These are phyloP conservation scores for Mylabris phalerata DNA, from an alignment of 1,140 invertebrate species.

Conservation along the genomic window DNA sequence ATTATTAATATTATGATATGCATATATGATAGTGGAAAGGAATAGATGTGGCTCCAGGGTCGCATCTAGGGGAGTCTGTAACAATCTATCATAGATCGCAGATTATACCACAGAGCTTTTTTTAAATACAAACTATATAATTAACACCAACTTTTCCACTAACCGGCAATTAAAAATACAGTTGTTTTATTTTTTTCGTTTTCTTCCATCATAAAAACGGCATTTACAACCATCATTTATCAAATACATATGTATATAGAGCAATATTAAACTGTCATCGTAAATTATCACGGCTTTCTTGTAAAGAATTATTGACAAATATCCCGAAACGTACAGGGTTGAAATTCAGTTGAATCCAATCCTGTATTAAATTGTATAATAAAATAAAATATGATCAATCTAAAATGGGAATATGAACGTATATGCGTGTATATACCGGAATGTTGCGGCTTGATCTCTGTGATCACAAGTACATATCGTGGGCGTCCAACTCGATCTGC, in stretches of 20 bases:
- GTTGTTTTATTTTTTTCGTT: background rate
- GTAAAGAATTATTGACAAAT: too few species aligned
- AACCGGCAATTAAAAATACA: slow-evolving; percentile 15
- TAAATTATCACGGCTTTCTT: too few species aligned
- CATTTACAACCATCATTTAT: too few species aligned
- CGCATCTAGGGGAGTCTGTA: slow-evolving; percentile 19
- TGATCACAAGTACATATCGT: slow-evolving; percentile 35
- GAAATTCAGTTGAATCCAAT: too few species aligned
- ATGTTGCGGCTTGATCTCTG: slow-evolving; percentile 29
- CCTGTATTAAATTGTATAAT: too few species aligned
- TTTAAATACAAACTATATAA: slow-evolving; percentile 3
- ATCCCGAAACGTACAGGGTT: too few species aligned
- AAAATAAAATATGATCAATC: too few species aligned
- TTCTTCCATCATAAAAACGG: too few species aligned
- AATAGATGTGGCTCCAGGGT: slow-evolving; percentile 23
- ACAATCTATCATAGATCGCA: slow-evolving; percentile 17
- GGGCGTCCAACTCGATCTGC: slow-evolving; percentile 33
- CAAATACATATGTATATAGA: too few species aligned
- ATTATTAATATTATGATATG: background rate
- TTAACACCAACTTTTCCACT: slow-evolving; percentile 9
- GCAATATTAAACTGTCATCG: too few species aligned
- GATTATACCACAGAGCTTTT: background rate
- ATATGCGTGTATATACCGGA: slow-evolving; percentile 15
- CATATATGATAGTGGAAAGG: slow-evolving; percentile 25
- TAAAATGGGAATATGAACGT: too few species aligned